Base-by-base conservation (phyloP, 1,140 invertebrate species). In the Drosophila triauraria region DNA sequence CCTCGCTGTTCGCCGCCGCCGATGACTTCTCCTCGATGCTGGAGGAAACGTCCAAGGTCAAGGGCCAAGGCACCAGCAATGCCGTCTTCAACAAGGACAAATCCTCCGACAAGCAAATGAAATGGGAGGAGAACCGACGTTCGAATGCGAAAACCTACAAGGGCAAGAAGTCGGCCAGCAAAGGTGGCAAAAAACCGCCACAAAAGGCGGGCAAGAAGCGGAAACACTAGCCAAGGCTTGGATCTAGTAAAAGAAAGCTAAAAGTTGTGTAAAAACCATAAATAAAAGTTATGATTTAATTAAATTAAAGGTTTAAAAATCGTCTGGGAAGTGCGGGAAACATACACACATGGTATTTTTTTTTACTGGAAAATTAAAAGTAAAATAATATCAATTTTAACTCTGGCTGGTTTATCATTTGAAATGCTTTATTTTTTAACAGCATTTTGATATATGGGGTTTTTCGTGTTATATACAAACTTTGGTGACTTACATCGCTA, bases 21-120 rank as follows among this genome's bases (percentile, higher is more conserved):
- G 96, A 96, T 93, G 95, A 96, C 85, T 96, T 96, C 85, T 95
- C 96, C 1, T 95, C 95, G 23, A 93, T 96, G 77, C 80, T 96
- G 42, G 96, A 96, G 90, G 94, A 96, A 68, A 95, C 95, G 30
- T 95, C 95, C 3, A 93, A 93, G 46, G 94, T 94, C 2, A 95
- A 94, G 62, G 95, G 95, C 68, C 94, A 95, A 54, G 95, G 95
- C 15, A 94, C 95, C 15, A 95, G 94, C 58, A 94, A 95, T 82
- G 94, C 94, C 0, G 93, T 96, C 0, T 94, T 94, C 12, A 95
- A 95, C 71, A 94, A 93, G 17, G 96, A 96, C 75, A 96, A 96
- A 71, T 94, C 95, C 4, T 95, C 94, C 72, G 92, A 84, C 8
- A 95, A 95, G 78, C 95, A 96, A 92, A 76, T 96, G 10, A 95